A percentile compares a stretch with the other conserved stretches of the same genome.
phyloP scores from a whole-genome alignment of 2,888 invertebrate genomes.

The Hedya salicella region DNA sequence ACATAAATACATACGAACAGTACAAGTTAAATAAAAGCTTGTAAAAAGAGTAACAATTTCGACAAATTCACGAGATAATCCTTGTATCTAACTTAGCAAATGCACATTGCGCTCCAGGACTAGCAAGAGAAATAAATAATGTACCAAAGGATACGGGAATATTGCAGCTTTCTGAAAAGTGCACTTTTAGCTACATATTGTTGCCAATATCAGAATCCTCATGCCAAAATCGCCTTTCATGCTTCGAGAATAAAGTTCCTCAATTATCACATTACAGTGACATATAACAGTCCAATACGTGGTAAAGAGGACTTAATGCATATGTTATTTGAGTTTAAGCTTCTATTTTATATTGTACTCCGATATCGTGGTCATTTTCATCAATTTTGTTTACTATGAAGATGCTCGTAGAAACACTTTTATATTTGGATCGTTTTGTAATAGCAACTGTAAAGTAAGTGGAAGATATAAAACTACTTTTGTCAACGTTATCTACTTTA shows the following conservation, averaged over 20 bases:
- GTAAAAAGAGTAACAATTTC: too few species aligned
- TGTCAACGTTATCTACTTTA: background rate
- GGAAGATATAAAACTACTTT: too few species aligned
- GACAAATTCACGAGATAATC: background rate
- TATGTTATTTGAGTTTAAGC: constrained; percentile 2
- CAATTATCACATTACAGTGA: background rate
- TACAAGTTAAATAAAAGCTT: too few species aligned
- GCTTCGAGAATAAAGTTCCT: background rate
- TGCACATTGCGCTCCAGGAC: background rate
- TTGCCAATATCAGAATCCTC: background rate
- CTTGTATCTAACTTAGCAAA: background rate
- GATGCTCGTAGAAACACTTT: constrained; percentile 22
- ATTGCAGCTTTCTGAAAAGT: constrained; percentile 17
- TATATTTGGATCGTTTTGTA: constrained; percentile 36
- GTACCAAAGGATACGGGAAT: constrained; percentile 8
- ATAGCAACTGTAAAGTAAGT: background rate
- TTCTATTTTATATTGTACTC: background rate
- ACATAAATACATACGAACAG: too few species aligned
- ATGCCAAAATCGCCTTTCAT: background rate
- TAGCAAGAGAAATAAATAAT: background rate
- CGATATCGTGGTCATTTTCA: constrained; percentile 37
- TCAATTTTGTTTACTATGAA: constrained; percentile 38
- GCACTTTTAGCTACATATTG: constrained; percentile 7
- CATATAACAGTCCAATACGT: background rate
- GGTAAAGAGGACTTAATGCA: constrained; percentile 14